Conservation (phyloP, 2,113 vertebrate species). For the Synodontis membranacea region DNA sequence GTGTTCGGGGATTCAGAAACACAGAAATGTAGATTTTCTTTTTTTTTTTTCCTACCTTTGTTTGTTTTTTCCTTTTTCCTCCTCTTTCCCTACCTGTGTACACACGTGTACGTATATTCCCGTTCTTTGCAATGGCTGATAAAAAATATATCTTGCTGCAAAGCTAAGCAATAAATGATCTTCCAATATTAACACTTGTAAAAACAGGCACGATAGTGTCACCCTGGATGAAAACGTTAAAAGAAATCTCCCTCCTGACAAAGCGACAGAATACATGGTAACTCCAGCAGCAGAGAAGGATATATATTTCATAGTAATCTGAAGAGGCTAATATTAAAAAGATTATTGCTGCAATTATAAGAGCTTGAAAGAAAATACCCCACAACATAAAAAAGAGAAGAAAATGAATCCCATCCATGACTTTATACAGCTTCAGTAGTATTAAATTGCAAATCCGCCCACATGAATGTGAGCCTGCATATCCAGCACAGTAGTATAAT, state of each 20-base stretch:
- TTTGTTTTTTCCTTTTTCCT: neutral
- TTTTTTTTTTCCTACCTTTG: neutral
- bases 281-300: conserved; percentile 56
- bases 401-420: conserved; percentile 71
- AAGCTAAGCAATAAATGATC: conserved; percentile 63
- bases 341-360: conserved; percentile 77
- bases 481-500: conserved; percentile 87
- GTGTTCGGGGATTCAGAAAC: conserved; percentile 28
- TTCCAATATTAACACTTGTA: conserved; percentile 75
- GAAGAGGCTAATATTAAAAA: conserved; percentile 77
- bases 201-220: conserved; percentile 88
- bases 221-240: conserved; percentile 78
- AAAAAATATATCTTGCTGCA: conserved; percentile 69
- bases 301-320: conserved; percentile 63
- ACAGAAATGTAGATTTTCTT: neutral
- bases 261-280: conserved; percentile 46
- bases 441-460: conserved; percentile 80
- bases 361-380: conserved; percentile 58
- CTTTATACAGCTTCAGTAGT: conserved; percentile 97
- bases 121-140: conserved; percentile 59
- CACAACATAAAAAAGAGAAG: conserved; percentile 47
- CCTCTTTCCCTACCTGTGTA: neutral
- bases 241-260: conserved; percentile 69
- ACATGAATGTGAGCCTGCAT: conserved; percentile 70
- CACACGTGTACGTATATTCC: conserved; percentile 31